Conservation (phyloP, 2,113 vertebrate species). For the Crotalus viridis region DNA sequence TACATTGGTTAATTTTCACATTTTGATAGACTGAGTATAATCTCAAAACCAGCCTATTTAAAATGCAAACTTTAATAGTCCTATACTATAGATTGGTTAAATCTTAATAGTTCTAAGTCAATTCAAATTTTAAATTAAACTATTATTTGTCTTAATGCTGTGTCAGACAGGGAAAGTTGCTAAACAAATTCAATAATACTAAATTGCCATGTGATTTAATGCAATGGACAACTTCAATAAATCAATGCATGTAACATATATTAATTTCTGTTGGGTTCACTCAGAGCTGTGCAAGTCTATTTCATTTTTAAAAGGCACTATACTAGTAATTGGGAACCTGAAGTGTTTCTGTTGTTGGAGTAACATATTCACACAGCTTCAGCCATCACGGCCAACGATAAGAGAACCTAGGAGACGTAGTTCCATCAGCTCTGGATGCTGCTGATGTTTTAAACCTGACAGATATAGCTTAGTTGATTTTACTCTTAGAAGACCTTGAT, state of each 20-base stretch:
- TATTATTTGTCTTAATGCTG: conserved; percentile 19
- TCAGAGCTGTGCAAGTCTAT: not conserved
- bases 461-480: not conserved
- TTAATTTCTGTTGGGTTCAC: not conserved
- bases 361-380: not conserved
- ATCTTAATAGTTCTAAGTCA: conserved; percentile 24
- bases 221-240: not conserved
- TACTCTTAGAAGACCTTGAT: conserved; percentile 19
- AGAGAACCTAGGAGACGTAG: not conserved
- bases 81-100: conserved; percentile 27
- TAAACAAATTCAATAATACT: conserved; percentile 31
- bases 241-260: conserved; percentile 11
- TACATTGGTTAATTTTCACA: conserved; percentile 32
- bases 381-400: not conserved
- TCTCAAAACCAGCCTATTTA: conserved; percentile 27
- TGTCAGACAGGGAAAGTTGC: not conserved
- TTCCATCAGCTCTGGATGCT: not conserved
- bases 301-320: not conserved
- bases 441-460: not conserved
- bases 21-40: conserved; percentile 30
- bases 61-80: conserved; percentile 25
- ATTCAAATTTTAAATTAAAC: conserved; percentile 46
- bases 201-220: not conserved
- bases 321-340: not conserved
- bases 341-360: not conserved